Evolutionary conservation across 2,888 invertebrate species (phyloP).

Genomic region (Drosophila maculinotata): DNA sequence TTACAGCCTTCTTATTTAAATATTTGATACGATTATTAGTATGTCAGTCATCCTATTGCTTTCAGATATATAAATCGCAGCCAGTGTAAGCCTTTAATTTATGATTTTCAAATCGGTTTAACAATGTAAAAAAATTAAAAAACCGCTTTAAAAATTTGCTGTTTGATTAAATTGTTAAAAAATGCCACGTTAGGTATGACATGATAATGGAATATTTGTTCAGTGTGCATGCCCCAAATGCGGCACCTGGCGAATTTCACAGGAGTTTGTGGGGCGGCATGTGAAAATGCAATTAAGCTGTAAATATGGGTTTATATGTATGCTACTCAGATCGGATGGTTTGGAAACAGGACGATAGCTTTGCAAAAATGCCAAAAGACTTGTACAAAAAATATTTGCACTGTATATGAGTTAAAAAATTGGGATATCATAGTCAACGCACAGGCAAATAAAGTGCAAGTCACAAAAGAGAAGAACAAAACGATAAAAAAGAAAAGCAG

Average conservation of each 20-base stretch:
- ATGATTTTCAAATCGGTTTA: too few species aligned
- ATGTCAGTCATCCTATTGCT: too few species aligned
- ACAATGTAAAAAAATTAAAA: neutral
- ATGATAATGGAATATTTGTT: constrained; percentile 25
- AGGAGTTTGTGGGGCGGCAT: constrained; percentile 54
- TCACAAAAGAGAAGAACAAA: constrained; percentile 39
- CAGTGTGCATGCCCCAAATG: constrained; percentile 39
- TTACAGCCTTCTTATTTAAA: too few species aligned
- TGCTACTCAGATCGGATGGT: constrained; percentile 28
- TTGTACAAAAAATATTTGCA: constrained; percentile 10
- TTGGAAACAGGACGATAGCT: constrained; percentile 27
- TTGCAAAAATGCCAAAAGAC: constrained; percentile 21
- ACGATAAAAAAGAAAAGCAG: neutral
- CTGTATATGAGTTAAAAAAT: constrained; percentile 30
- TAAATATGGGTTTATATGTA: constrained; percentile 37
- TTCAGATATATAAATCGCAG: too few species aligned
- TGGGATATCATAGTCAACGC: constrained; percentile 58
- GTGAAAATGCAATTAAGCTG: constrained; percentile 80
- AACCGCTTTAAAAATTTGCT: neutral
- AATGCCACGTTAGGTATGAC: neutral
- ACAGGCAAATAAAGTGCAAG: constrained; percentile 68
- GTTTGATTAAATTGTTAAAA: neutral
- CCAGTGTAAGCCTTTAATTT: too few species aligned
- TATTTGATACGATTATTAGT: too few species aligned
- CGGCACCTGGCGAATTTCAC: constrained; percentile 68